These are phyloP conservation scores for Daktulosphaira vitifoliae DNA, from an alignment of 1,140 invertebrate genomes.

Conservation along the genomic window DNA sequence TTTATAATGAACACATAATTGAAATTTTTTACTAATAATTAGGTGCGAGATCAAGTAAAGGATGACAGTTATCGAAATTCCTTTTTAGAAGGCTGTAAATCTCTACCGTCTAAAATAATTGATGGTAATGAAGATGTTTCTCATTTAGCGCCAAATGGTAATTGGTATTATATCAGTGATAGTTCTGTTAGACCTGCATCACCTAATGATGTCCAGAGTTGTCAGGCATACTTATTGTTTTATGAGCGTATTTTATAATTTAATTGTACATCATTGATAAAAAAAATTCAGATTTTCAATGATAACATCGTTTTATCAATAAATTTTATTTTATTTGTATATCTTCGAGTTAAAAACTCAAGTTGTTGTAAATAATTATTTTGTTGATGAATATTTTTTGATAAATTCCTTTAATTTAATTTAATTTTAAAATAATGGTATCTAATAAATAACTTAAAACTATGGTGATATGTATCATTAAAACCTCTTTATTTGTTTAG, in stretches of 20 bases:
- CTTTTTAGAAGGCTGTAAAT: conserved; percentile 26
- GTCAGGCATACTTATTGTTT: conserved; percentile 94
- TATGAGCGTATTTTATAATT: conserved; percentile 77
- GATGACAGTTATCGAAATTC: conserved; percentile 23
- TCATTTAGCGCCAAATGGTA: conserved; percentile 46
- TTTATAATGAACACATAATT: background rate
- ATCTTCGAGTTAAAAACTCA: background rate
- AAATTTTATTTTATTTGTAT: conserved; percentile 15
- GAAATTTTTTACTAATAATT: conserved; percentile 20
- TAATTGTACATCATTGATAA: background rate
- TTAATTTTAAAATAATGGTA: background rate
- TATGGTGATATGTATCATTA: too few relatives aligned
- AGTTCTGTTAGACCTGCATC: conserved; percentile 68
- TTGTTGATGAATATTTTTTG: conserved; percentile 3
- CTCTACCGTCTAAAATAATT: conserved; percentile 13
- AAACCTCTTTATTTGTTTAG: too few relatives aligned
- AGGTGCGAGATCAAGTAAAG: conserved; percentile 25
- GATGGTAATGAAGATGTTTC: conserved; percentile 16
- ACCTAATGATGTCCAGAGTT: conserved; percentile 69
- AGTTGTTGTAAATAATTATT: conserved; percentile 19
- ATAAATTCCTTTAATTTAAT: background rate
- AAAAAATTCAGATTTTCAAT: background rate
- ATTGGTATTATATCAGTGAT: conserved; percentile 92
- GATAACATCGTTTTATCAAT: background rate
- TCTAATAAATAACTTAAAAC: conserved; percentile 2